Evolutionary conservation across 2,888 invertebrate genomes (phyloP), one percentile per base, ranked within the genome.

Genomic region (Spodoptera picta): DNA sequence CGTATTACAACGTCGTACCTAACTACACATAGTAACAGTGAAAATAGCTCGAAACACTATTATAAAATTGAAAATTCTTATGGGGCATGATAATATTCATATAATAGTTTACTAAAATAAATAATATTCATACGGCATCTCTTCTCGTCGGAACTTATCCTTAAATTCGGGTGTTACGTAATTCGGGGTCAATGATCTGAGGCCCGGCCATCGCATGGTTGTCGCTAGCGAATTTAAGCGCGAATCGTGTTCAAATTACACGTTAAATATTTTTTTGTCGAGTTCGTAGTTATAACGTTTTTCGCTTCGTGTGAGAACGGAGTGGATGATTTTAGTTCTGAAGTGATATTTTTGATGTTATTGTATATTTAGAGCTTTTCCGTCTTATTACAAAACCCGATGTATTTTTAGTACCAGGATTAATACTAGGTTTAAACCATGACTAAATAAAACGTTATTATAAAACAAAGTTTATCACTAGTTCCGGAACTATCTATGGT

Each of bases 81-180:
- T 56, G 12, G 43, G 52, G 49, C 41, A 58, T 36, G 24, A 50
- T 61, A 63, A 50, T 53, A 53, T 49, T 53, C 56, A 60, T 54
- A 42, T 59, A 57, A 56, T 41, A 69, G 55, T 50, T 63, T 73
- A 70, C 71, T 65, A 77, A 73, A 73, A 57, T 61, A 77, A 73
- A 73, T 60, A 45, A 66, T 65, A 69, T 77, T 65, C 67, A 62
- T 74, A 64, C 64, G 55, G 60, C 66, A 57, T 64, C 73, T 73
- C 75, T 70, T 60, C 36, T 36, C 59, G 65, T 69, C 74, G 69
- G 48, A 9, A 42, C 57, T 71, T 75, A 82, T 87, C 87, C 88
- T 88, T 87, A 88, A 87, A 87, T 90, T 90, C 76, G 85, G 81
- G 59, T 78, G 84, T 91, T 90, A 88, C 90, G 87, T 86, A 89